A percentile compares a stretch with the other conserved stretches of the same genome.
phyloP scores from a whole-genome alignment of 2,888 invertebrate genomes.

The Thecophora atra region DNA sequence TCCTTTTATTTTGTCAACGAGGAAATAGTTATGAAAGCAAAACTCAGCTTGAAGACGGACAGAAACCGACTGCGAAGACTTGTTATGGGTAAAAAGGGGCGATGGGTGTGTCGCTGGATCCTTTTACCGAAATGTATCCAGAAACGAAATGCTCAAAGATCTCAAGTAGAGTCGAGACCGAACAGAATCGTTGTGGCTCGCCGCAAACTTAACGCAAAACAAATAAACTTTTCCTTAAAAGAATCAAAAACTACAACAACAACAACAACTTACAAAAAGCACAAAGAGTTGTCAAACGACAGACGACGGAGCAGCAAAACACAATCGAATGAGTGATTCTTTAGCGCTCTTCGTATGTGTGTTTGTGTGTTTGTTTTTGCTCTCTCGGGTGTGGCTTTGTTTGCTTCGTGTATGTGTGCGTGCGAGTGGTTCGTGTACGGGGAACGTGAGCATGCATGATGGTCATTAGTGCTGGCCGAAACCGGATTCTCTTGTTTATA shows the following conservation, averaged over 20 bases:
- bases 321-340: not conserved
- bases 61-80: slow-evolving; percentile 10
- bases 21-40: slow-evolving; percentile 5
- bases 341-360: not conserved
- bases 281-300: too few species aligned
- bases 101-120: not conserved
- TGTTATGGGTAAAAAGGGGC: not conserved
- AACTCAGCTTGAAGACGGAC: not conserved
- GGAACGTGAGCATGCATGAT: slow-evolving; percentile 28
- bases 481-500: slow-evolving; percentile 37
- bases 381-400: slow-evolving; percentile 30
- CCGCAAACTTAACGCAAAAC: slow-evolving; percentile 30
- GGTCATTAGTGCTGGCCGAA: slow-evolving; percentile 40
- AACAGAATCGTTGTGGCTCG: slow-evolving; percentile 23
- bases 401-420: slow-evolving; percentile 39
- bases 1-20: slow-evolving; percentile 22
- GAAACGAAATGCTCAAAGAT: slow-evolving; percentile 19
- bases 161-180: not conserved
- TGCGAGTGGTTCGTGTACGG: slow-evolving; percentile 34
- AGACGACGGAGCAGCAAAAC: not conserved
- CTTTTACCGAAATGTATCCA: not conserved
- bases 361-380: too few species aligned
- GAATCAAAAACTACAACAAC: not conserved
- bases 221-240: slow-evolving; percentile 38
- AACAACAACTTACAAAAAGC: too few species aligned